Conservation (phyloP, 2,888 invertebrate species). For the Parascotia fuliginaria region DNA sequence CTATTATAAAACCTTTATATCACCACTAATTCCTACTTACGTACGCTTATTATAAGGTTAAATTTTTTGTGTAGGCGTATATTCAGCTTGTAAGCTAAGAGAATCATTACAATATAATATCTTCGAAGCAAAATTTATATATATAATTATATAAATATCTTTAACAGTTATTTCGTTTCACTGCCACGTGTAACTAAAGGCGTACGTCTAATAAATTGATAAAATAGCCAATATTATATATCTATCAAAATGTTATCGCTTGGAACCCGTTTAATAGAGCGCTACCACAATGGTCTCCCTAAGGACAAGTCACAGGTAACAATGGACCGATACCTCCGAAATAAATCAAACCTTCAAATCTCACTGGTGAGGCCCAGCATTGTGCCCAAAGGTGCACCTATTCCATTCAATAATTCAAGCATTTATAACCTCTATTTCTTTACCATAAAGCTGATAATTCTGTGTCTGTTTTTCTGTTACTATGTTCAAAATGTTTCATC, state of each 20-base stretch:
- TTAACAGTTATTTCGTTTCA: too few relatives aligned
- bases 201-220: neutral
- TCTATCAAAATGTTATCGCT: slow-evolving; percentile 44
- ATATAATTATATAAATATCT: too few relatives aligned
- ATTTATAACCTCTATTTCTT: slow-evolving; percentile 7
- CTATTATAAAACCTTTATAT: too few relatives aligned
- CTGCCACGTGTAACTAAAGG: neutral
- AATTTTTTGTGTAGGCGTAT: too few relatives aligned
- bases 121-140: too few relatives aligned
- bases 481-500: slow-evolving; percentile 17
- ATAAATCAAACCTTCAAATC: slow-evolving; percentile 46
- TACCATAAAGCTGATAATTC: slow-evolving; percentile 28
- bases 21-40: too few relatives aligned
- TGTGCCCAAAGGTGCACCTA: slow-evolving; percentile 18
- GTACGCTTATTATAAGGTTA: too few relatives aligned
- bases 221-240: slow-evolving; percentile 16
- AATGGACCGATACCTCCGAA: slow-evolving; percentile 44
- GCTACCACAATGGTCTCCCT: slow-evolving; percentile 32
- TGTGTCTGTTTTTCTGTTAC: slow-evolving; percentile 15
- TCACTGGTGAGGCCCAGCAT: slow-evolving; percentile 28
- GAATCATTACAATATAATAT: too few relatives aligned
- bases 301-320: slow-evolving; percentile 45
- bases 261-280: slow-evolving; percentile 41
- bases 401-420: slow-evolving; percentile 2
- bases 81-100: too few relatives aligned